phyloP scores from a whole-genome alignment of 2,113 vertebrate species.

The Cheirogaleus medius region DNA sequence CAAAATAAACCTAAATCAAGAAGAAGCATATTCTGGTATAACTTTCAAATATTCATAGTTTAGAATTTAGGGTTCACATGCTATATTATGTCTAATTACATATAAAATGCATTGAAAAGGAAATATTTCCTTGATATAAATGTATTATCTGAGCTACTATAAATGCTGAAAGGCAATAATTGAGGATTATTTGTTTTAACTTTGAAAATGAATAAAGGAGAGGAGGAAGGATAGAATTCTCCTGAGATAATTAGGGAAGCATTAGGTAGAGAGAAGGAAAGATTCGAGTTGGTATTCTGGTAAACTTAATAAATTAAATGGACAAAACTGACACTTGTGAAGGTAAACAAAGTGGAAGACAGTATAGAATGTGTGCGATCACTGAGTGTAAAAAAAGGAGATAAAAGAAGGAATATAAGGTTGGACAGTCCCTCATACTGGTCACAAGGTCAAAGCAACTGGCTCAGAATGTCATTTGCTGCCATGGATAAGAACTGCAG shows the following conservation, averaged over 20 bases:
- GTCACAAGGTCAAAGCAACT: not conserved
- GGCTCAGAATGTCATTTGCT: not conserved
- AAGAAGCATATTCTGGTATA: not conserved
- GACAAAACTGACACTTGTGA: not conserved
- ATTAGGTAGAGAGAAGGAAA: not conserved
- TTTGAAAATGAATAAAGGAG: not conserved
- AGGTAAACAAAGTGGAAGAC: not conserved
- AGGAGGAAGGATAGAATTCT: not conserved
- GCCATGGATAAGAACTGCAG: not conserved
- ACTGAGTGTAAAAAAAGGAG: not conserved
- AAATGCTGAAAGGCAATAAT: not conserved
- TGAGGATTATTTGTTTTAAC: not conserved
- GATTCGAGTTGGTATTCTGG: not conserved
- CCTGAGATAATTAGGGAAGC: not conserved
- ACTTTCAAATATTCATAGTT: not conserved
- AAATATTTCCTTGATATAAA: not conserved
- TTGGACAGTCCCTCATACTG: not conserved
- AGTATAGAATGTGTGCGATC: not conserved
- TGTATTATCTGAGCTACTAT: not conserved
- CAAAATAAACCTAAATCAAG: not conserved
- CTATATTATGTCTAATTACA: not conserved
- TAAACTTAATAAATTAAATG: not conserved
- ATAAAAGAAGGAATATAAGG: not conserved
- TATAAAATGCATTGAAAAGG: not conserved
- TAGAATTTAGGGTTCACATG: not conserved